These are phyloP conservation scores for Athalia cordata DNA, from an alignment of 2,888 invertebrate species.

Conservation along the genomic window DNA sequence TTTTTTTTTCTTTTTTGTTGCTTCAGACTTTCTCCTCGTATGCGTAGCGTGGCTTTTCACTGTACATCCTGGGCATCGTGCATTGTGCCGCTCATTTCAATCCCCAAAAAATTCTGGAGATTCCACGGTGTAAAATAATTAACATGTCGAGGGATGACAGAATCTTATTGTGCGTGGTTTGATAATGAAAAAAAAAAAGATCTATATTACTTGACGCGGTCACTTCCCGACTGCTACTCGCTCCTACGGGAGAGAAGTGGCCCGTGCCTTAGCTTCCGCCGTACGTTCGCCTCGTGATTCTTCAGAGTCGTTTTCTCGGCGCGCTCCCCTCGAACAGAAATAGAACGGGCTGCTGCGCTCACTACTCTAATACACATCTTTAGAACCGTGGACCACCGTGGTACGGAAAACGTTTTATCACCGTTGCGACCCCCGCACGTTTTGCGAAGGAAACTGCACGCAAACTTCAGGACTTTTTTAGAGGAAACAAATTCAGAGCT, in stretches of 20 bases:
- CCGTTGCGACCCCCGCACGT: slow-evolving; percentile 16
- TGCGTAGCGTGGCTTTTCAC: slow-evolving; percentile 18
- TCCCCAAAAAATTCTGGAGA: slow-evolving; percentile 1
- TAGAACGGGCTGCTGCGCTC: slow-evolving; percentile 70
- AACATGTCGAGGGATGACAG: background rate
- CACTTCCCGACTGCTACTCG: slow-evolving; percentile 43
- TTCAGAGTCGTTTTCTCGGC: slow-evolving; percentile 68
- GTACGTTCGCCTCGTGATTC: slow-evolving; percentile 43
- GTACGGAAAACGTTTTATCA: slow-evolving; percentile 67
- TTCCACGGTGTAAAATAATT: slow-evolving; percentile 11
- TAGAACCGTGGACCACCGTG: slow-evolving; percentile 68
- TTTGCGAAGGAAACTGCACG: slow-evolving; percentile 35
- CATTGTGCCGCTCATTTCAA: slow-evolving; percentile 4
- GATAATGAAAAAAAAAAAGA: slow-evolving; percentile 15
- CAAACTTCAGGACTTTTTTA: slow-evolving; percentile 9
- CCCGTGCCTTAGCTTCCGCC: slow-evolving; percentile 38
- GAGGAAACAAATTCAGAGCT: background rate
- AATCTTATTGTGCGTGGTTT: slow-evolving; percentile 4
- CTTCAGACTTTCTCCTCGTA: slow-evolving; percentile 7
- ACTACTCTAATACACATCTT: slow-evolving; percentile 70
- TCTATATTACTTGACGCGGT: slow-evolving; percentile 43
- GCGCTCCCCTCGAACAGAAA: slow-evolving; percentile 71
- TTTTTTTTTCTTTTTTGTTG: background rate
- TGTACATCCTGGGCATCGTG: slow-evolving; percentile 13
- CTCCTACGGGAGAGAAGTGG: slow-evolving; percentile 45